Evolutionary conservation across 2,797 vertebrate species (phyloP).

Genomic region (Acomys russatus): DNA sequence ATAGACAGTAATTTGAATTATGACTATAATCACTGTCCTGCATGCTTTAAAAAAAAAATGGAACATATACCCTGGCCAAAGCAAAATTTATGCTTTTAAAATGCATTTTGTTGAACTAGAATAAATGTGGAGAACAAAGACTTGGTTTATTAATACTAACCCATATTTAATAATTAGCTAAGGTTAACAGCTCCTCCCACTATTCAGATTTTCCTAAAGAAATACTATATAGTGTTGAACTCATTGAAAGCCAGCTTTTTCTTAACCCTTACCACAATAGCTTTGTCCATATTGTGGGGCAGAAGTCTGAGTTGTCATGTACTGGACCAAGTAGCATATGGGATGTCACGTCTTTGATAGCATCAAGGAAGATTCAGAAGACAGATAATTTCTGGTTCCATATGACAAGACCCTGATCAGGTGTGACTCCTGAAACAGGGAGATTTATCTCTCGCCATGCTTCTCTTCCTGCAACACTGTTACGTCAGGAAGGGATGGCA

Average conservation of each 20-base stretch:
- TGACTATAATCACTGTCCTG: neutral
- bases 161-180: neutral
- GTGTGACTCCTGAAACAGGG: neutral
- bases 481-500: neutral
- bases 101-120: neutral
- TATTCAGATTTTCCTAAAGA: neutral
- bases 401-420: neutral
- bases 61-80: neutral
- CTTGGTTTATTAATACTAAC: neutral
- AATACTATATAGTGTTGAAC: neutral
- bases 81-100: neutral
- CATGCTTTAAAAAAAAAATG: too few relatives aligned
- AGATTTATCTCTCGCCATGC: neutral
- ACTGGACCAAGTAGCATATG: neutral
- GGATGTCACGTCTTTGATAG: neutral
- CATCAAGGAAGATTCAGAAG: neutral
- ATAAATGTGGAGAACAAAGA: neutral
- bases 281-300: neutral
- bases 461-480: neutral
- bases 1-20: neutral
- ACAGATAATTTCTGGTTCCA: neutral
- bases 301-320: neutral
- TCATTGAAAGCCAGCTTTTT: neutral
- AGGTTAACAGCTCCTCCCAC: neutral
- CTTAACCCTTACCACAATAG: neutral